A percentile compares a stretch with the other conserved stretches of the same genome.
Evolutionary conservation across 2,113 vertebrate genomes (phyloP).

Genomic region (Tursiops truncatus): DNA sequence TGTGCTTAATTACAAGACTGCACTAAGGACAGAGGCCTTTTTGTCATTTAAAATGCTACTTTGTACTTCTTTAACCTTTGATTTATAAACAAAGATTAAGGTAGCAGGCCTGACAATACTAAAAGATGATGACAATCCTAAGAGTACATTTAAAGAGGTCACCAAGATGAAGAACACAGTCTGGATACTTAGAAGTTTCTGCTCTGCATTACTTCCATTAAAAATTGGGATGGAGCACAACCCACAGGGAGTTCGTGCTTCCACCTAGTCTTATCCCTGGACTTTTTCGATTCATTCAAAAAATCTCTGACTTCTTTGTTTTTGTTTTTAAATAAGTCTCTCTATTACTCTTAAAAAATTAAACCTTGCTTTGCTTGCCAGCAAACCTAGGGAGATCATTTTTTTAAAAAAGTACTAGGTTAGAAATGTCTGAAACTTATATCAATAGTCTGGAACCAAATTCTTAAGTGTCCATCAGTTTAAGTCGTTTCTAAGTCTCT

Average conservation of each 20-base stretch:
- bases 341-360: background rate
- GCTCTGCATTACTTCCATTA: constrained; percentile 1
- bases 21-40: background rate
- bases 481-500: constrained; percentile 27
- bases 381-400: background rate
- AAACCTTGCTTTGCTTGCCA: constrained; percentile 32
- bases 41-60: background rate
- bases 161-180: background rate
- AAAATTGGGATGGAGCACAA: background rate
- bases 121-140: background rate
- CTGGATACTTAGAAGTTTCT: background rate
- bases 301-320: background rate
- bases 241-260: background rate
- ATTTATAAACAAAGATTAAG: constrained; percentile 29
- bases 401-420: background rate
- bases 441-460: constrained; percentile 8
- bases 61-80: background rate
- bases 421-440: constrained; percentile 22
- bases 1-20: background rate
- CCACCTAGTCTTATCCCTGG: background rate
- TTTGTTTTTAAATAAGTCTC: background rate
- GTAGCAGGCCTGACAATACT: background rate
- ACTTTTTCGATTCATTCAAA: background rate
- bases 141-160: background rate
- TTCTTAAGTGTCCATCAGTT: constrained; percentile 7